Conservation (phyloP, 1,140 invertebrate species). For the Rhynchophorus ferrugineus region DNA sequence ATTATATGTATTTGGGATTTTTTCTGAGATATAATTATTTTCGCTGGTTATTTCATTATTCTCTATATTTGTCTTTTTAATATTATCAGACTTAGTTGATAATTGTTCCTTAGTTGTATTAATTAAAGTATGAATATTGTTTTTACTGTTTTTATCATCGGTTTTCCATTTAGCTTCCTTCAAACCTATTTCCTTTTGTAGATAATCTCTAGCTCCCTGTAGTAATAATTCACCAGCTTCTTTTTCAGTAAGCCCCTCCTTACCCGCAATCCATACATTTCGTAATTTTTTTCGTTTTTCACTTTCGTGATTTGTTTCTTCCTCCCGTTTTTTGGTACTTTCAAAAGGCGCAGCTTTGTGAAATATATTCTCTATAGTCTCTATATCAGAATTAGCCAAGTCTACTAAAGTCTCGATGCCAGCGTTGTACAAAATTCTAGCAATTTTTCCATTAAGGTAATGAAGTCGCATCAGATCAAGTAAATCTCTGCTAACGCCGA, state of each 20-base stretch:
- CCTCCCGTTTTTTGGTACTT: constrained; percentile 65
- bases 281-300: constrained; percentile 58
- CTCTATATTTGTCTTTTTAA: too few species aligned
- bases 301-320: constrained; percentile 60
- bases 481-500: constrained; percentile 88
- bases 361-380: constrained; percentile 68
- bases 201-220: constrained; percentile 65
- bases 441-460: constrained; percentile 75
- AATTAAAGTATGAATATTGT: too few species aligned
- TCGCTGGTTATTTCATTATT: too few species aligned
- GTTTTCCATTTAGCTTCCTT: constrained; percentile 50
- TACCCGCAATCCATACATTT: constrained; percentile 76
- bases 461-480: constrained; percentile 84
- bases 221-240: constrained; percentile 78
- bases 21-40: too few species aligned
- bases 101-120: too few species aligned
- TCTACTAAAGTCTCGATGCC: constrained; percentile 73
- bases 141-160: neutral
- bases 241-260: constrained; percentile 67
- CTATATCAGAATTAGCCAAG: constrained; percentile 64
- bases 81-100: too few species aligned
- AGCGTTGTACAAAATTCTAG: constrained; percentile 74
- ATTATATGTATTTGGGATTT: too few species aligned
- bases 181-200: constrained; percentile 56
- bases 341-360: constrained; percentile 75